Evolutionary conservation across 2,113 vertebrate genomes (phyloP).

Genomic region (Coptodon bakossiorum): DNA sequence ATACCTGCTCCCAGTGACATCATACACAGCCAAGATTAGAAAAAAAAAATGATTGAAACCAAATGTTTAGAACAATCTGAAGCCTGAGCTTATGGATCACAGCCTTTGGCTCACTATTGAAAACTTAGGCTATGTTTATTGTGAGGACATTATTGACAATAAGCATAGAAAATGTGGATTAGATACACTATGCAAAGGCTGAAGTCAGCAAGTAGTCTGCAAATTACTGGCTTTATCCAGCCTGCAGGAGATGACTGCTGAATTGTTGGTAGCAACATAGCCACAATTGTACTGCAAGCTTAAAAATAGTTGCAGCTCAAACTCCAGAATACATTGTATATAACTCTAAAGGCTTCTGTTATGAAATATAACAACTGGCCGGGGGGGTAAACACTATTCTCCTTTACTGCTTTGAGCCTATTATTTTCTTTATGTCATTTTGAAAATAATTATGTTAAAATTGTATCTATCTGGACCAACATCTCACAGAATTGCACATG

Average conservation of each 20-base stretch:
- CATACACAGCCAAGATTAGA: background rate
- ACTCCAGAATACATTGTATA: background rate
- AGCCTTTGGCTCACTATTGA: background rate
- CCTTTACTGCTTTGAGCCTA: background rate
- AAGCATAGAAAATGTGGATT: background rate
- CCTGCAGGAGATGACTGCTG: background rate
- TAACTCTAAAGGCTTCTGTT: background rate
- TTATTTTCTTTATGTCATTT: background rate
- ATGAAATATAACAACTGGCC: background rate
- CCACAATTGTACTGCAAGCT: background rate
- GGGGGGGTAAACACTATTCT: background rate
- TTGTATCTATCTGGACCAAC: background rate
- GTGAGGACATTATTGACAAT: background rate
- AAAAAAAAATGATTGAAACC: background rate
- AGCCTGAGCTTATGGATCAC: background rate
- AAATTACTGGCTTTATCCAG: background rate
- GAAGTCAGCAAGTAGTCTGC: background rate
- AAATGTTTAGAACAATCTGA: background rate
- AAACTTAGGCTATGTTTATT: background rate
- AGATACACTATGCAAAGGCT: background rate
- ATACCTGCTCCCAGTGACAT: background rate
- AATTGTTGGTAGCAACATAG: background rate
- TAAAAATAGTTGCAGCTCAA: background rate
- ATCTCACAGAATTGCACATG: background rate
- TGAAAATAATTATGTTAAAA: background rate